These are phyloP conservation scores for Tragelaphus buxtoni DNA, from an alignment of 2,113 vertebrate genomes.

Conservation along the genomic window DNA sequence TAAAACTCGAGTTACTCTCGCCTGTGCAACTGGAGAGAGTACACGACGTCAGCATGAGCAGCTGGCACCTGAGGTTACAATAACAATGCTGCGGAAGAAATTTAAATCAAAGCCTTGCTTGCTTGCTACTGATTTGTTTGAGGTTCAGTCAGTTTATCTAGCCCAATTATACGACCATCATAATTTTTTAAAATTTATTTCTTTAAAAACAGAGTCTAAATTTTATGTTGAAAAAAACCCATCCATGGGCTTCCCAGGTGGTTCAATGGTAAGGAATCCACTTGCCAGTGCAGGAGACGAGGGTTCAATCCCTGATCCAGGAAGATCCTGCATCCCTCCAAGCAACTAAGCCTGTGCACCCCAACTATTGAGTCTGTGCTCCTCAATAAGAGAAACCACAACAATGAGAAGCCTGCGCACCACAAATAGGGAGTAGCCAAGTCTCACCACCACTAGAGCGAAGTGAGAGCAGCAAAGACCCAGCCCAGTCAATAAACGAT, in stretches of 20 bases:
- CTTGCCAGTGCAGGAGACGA: not conserved
- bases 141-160: not conserved
- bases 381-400: not conserved
- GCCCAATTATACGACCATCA: not conserved
- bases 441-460: not conserved
- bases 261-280: not conserved
- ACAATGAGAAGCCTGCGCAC: not conserved
- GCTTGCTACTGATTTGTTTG: not conserved
- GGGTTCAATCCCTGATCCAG: not conserved
- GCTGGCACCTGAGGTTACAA: not conserved
- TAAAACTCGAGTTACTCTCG: not conserved
- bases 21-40: not conserved
- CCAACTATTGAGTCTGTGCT: not conserved
- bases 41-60: not conserved
- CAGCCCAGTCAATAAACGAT: not conserved
- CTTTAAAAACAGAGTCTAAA: not conserved
- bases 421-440: not conserved
- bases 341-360: not conserved
- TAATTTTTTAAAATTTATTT: not conserved
- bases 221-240: not conserved
- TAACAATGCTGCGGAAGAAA: not conserved
- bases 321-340: not conserved
- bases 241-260: not conserved
- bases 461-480: fast-evolving
- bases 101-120: not conserved